These are phyloP conservation scores for Rotaria magnacalcarata DNA, from an alignment of 2,888 invertebrate genomes.

Conservation along the genomic window DNA sequence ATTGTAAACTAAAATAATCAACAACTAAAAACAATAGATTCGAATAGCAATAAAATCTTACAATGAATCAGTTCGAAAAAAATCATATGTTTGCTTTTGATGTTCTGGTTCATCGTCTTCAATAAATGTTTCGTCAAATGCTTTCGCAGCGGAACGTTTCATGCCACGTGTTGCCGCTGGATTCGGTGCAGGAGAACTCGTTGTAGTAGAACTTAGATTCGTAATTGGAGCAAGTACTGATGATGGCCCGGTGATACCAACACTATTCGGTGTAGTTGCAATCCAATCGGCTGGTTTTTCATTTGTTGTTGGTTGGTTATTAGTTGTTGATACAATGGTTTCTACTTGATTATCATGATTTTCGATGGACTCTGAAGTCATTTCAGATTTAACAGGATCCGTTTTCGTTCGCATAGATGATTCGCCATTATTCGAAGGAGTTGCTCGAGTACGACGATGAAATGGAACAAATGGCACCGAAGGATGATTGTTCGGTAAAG, in stretches of 20 bases:
- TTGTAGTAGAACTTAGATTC: background rate
- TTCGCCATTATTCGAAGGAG: background rate
- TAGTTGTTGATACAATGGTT: background rate
- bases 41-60: background rate
- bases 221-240: background rate
- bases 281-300: background rate
- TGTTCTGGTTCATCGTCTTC: background rate
- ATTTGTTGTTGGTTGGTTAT: background rate
- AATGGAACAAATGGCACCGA: background rate
- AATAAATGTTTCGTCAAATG: background rate
- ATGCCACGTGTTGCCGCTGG: background rate
- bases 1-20: background rate
- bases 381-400: background rate
- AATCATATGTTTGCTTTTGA: background rate
- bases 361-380: background rate
- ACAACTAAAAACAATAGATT: background rate
- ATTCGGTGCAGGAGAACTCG: background rate
- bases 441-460: conserved; percentile 3
- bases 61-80: background rate
- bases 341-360: background rate
- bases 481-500: background rate
- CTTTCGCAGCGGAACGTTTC: background rate
- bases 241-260: background rate
- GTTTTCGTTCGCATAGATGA: background rate
- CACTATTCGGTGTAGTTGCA: background rate